Evolutionary conservation across 2,888 invertebrate species (phyloP), one percentile per base, ranked within the genome.

Genomic region (Callyntrura sp.): DNA sequence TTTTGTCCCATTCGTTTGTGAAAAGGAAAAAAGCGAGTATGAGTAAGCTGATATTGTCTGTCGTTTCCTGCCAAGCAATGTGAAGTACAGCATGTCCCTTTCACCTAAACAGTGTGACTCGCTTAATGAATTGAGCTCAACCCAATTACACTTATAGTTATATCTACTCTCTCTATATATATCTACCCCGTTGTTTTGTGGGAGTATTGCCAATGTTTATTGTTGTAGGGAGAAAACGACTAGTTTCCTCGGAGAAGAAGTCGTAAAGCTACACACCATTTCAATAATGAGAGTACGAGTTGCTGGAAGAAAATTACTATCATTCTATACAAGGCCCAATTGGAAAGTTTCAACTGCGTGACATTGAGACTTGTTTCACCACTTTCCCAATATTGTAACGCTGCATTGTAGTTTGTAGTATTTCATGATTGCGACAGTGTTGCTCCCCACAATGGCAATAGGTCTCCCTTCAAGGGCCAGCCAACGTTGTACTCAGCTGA

Each of bases 81-180:
- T 65, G 14, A 20, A 60, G 57, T 0, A 82, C 65, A 62, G 9
- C 45, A 81, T 81, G 60, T 14, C 25, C 79, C 57, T 81, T 81
- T 60, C 60, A 79, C 48, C 82, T 45, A 48, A 5, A 65, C 20
- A 20, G 65, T 20, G 70, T 0, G 55, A 9, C 45, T 25, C 43
- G 65, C 45, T 45, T 62, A 82, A 82, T 82, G 82, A 82, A 82
- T 82, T 82, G 43, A 25, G n/a, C n/a, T n/a, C n/a, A n/a, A n/a
- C n/a, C n/a, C n/a, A n/a, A n/a, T n/a, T n/a, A n/a, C n/a, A n/a
- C n/a, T n/a, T n/a, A n/a, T n/a, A n/a, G n/a, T n/a, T n/a, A n/a
- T n/a, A n/a, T n/a, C n/a, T n/a, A n/a, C n/a, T n/a, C n/a, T n/a
- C n/a, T n/a, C n/a, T n/a, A n/a, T n/a, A n/a, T n/a, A n/a, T n/a